These are phyloP conservation scores for Galeruca laticollis DNA, from an alignment of 2,888 invertebrate species.

Conservation along the genomic window DNA sequence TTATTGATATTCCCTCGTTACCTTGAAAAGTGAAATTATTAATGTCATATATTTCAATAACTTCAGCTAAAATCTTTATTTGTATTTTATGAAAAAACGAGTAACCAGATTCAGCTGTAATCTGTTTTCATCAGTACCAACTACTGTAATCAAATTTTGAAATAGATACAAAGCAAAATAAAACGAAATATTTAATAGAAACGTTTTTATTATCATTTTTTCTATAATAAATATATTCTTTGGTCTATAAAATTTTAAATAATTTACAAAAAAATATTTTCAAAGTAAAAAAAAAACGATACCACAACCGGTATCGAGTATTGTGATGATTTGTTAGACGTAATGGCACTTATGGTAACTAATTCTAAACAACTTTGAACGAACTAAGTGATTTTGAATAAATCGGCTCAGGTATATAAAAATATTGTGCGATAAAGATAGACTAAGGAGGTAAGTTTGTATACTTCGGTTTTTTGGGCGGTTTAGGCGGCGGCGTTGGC, in stretches of 20 bases:
- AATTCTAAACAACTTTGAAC: conserved; percentile 32
- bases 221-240: conserved; percentile 35
- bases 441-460: conserved; percentile 9
- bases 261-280: conserved; percentile 29
- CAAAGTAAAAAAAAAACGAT: conserved; percentile 22
- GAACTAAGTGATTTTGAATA: conserved; percentile 7
- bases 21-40: background rate
- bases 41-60: no score
- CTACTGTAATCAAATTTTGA: no score
- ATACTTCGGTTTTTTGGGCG: conserved; percentile 59
- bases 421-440: conserved; percentile 7
- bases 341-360: conserved; percentile 60
- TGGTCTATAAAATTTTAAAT: conserved; percentile 34
- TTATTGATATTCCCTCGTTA: conserved; percentile 19
- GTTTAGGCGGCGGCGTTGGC: conserved; percentile 70
- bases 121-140: no score
- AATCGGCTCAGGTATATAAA: conserved; percentile 17
- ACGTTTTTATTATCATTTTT: conserved; percentile 1
- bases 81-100: no score
- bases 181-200: conserved; percentile 8
- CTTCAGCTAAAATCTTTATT: no score
- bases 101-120: no score
- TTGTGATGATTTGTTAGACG: conserved; percentile 21
- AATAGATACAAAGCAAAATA: background rate
- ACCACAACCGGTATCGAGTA: conserved; percentile 29